Conservation (phyloP, 2,113 vertebrate genomes). For the Epinephelus fuscoguttatus region DNA sequence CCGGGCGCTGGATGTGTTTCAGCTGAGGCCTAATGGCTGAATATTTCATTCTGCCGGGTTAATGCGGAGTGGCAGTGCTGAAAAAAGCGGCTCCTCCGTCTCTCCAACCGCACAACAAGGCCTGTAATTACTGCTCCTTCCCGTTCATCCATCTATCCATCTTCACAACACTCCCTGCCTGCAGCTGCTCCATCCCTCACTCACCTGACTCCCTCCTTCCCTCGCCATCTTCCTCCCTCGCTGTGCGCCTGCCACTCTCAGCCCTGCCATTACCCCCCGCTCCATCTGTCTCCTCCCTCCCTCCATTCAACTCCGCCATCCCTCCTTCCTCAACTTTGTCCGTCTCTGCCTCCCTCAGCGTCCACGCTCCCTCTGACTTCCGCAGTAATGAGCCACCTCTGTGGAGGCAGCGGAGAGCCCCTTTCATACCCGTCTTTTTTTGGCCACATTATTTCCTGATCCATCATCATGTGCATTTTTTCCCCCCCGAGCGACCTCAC, state of each 20-base stretch:
- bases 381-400: conserved; percentile 57
- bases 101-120: conserved; percentile 55
- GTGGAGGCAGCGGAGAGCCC: conserved; percentile 28
- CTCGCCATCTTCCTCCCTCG: neutral
- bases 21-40: conserved; percentile 71
- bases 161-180: conserved; percentile 17
- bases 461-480: conserved; percentile 43
- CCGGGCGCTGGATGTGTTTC: conserved; percentile 66
- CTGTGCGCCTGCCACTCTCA: conserved; percentile 14
- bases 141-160: conserved; percentile 58
- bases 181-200: conserved; percentile 47
- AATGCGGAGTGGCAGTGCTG: conserved; percentile 69
- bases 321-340: conserved; percentile 21
- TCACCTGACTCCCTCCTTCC: conserved; percentile 50
- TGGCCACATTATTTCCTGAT: conserved; percentile 43
- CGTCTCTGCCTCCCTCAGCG: conserved; percentile 41
- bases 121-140: conserved; percentile 65
- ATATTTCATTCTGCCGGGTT: conserved; percentile 78
- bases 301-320: conserved; percentile 3
- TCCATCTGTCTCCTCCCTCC: conserved; percentile 45
- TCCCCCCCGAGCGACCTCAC: conserved; percentile 33
- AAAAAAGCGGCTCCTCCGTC: conserved; percentile 56
- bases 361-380: conserved; percentile 28
- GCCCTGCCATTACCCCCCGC: neutral
- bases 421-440: conserved; percentile 29